Percentiles rank a stretch among this genome's conserved stretches.
These are phyloP conservation scores for Chalcosyrphus nemorum DNA, from an alignment of 2,888 invertebrate genomes.

Conservation along the genomic window DNA sequence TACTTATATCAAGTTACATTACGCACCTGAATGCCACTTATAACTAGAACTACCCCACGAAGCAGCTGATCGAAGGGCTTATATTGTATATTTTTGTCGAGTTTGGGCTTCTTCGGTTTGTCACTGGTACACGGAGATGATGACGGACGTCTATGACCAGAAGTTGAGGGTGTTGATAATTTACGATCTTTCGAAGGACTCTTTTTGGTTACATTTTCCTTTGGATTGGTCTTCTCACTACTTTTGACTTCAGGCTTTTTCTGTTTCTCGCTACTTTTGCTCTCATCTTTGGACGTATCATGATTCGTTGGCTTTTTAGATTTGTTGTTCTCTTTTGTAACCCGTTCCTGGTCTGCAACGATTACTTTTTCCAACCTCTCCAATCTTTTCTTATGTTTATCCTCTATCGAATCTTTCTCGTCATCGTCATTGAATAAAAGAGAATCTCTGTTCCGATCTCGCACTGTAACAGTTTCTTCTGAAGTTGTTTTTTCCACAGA, in stretches of 20 bases:
- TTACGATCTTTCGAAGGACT: not conserved
- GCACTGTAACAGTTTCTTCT: slow-evolving; percentile 24
- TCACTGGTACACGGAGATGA: slow-evolving; percentile 73
- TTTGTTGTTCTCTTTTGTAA: slow-evolving; percentile 75
- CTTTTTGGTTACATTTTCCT: not conserved
- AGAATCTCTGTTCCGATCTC: slow-evolving; percentile 80
- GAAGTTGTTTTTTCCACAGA: not conserved
- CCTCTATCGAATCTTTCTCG: slow-evolving; percentile 77
- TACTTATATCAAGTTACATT: too few species aligned
- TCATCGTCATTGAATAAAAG: slow-evolving; percentile 83
- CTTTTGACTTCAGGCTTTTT: not conserved
- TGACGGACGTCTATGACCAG: slow-evolving; percentile 34
- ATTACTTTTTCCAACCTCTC: slow-evolving; percentile 82
- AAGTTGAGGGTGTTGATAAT: slow-evolving; percentile 6
- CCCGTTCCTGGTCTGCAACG: slow-evolving; percentile 76
- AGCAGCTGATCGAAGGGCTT: slow-evolving; percentile 85
- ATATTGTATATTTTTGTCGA: slow-evolving; percentile 74
- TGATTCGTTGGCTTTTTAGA: slow-evolving; percentile 44
- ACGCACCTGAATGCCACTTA: slow-evolving; percentile 88
- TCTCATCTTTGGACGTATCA: not conserved
- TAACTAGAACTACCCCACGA: slow-evolving; percentile 87
- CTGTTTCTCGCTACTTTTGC: not conserved
- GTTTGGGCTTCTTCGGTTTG: slow-evolving; percentile 77
- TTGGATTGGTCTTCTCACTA: not conserved
- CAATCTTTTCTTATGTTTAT: slow-evolving; percentile 81